A percentile compares a stretch with the other conserved stretches of the same genome.
phyloP scores from a whole-genome alignment of 2,888 invertebrate species.

The Coecobrya sp. region DNA sequence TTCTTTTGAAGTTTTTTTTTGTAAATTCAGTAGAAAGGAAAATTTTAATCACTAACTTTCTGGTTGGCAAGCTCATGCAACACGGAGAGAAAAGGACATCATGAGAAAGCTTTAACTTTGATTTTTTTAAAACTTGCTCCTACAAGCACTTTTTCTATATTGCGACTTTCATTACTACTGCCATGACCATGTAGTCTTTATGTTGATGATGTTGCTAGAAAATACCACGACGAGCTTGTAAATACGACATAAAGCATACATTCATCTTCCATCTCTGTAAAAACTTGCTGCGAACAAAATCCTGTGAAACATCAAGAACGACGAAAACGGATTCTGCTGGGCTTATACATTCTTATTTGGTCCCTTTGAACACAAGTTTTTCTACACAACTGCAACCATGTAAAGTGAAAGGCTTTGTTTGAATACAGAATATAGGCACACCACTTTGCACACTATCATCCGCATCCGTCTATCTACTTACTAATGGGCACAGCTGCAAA shows the following conservation, averaged over 20 bases:
- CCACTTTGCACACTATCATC: conserved; percentile 48
- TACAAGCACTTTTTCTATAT: conserved; percentile 26
- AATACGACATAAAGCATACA: conserved; percentile 1
- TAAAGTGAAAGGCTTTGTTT: neutral
- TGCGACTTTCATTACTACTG: neutral
- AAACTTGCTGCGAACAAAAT: conserved; percentile 14
- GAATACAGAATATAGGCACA: neutral
- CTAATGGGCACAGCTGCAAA: conserved; percentile 71
- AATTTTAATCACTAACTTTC: conserved; percentile 62
- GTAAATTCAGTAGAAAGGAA: neutral
- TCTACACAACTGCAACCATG: neutral
- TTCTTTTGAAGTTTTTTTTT: conserved; percentile 53
- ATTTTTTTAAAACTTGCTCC: conserved; percentile 27
- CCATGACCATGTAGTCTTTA: neutral
- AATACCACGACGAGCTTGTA: conserved; percentile 26
- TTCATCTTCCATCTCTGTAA: neutral
- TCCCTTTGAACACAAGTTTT: conserved; percentile 31
- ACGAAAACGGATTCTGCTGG: neutral
- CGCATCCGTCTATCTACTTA: neutral
- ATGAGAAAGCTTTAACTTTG: conserved; percentile 69
- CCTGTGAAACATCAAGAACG: conserved; percentile 11
- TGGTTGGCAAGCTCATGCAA: conserved; percentile 57
- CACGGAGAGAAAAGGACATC: conserved; percentile 60
- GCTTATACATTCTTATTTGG: neutral
- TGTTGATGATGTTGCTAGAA: conserved; percentile 47